phyloP scores from a whole-genome alignment of 1,140 invertebrate genomes.

The Platyscapa corneri region DNA sequence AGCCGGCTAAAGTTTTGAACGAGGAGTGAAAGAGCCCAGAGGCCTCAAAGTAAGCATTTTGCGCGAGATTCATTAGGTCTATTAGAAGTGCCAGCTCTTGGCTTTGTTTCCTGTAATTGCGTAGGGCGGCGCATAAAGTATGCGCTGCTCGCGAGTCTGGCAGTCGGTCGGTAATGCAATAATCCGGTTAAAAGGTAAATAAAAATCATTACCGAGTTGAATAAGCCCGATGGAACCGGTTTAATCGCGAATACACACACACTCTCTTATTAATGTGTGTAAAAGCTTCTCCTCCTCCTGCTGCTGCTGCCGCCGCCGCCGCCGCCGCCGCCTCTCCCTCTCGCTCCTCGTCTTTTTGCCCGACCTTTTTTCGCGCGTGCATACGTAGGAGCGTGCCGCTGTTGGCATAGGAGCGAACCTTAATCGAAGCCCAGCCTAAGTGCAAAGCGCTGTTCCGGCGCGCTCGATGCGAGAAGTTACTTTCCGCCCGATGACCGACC shows the following conservation, averaged over 20 bases:
- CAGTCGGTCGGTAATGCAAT: neutral
- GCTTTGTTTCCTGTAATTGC: neutral
- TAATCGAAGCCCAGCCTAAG: conserved; percentile 67
- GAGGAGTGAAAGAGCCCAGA: too few species aligned
- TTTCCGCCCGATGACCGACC: conserved; percentile 60
- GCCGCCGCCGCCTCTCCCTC: neutral
- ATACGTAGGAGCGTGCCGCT: neutral
- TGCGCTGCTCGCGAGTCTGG: neutral
- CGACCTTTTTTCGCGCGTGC: neutral
- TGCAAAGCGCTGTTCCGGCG: conserved; percentile 67
- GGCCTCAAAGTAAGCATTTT: neutral
- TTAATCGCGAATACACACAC: conserved; percentile 28
- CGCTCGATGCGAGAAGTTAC: conserved; percentile 65
- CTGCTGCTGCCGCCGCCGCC: neutral
- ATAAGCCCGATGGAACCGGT: conserved; percentile 16
- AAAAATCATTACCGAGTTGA: conserved; percentile 25
- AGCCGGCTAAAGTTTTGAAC: too few species aligned
- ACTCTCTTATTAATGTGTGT: neutral
- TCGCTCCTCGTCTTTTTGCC: neutral
- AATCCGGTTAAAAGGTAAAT: conserved; percentile 26
- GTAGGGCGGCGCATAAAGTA: conserved; percentile 8
- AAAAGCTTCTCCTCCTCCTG: neutral
- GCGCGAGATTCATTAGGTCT: neutral
- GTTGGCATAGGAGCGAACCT: conserved; percentile 24
- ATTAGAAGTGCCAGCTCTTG: neutral